Conservation (phyloP, 2,797 vertebrate genomes). For the Botia kubotai region DNA sequence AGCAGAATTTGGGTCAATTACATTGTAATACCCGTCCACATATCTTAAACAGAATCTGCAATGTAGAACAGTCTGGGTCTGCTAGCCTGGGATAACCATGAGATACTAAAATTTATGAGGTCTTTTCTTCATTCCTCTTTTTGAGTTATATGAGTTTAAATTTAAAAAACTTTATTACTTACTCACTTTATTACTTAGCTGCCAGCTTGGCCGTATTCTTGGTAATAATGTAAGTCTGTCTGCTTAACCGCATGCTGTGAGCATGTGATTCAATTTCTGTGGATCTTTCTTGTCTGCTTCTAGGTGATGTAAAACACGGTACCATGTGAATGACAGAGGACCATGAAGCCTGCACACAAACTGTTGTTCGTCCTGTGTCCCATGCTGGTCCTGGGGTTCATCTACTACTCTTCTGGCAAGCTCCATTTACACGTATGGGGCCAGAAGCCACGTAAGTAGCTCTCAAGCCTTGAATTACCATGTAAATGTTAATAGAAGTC, state of each 20-base stretch:
- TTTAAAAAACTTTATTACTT: no score
- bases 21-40: no score
- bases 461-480: neutral
- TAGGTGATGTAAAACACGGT: conserved; percentile 86
- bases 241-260: conserved; percentile 18
- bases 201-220: neutral
- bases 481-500: conserved; percentile 26
- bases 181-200: neutral
- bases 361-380: conserved; percentile 94
- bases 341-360: conserved; percentile 92
- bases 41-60: no score
- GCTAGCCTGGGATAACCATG: no score
- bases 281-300: neutral
- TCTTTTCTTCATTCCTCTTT: no score
- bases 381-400: conserved; percentile 94
- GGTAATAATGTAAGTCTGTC: conserved; percentile 3
- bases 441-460: conserved; percentile 91
- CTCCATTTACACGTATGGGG: conserved; percentile 90
- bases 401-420: conserved; percentile 95
- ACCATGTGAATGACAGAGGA: conserved; percentile 92
- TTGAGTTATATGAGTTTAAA: no score
- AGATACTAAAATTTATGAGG: no score
- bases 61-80: no score
- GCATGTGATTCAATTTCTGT: neutral
- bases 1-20: no score